Evolutionary conservation across 1,140 invertebrate species (phyloP).

Genomic region (Nasonia longicornis): DNA sequence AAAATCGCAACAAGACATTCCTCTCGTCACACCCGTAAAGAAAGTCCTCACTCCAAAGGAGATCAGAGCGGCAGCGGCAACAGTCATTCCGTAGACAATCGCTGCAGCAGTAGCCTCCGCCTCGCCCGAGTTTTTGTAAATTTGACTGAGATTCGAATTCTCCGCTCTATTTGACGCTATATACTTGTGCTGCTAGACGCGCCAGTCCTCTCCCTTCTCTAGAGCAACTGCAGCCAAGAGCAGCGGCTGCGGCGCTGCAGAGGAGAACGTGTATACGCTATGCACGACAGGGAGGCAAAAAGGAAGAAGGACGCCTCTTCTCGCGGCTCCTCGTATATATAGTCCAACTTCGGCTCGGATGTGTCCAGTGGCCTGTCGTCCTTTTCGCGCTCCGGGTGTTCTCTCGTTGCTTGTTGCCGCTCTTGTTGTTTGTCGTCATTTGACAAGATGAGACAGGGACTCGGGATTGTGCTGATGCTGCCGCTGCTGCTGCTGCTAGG

Average conservation of each 20-base stretch:
- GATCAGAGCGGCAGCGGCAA: conserved; percentile 14
- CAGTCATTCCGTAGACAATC: conserved; percentile 30
- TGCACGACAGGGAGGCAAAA: conserved; percentile 61
- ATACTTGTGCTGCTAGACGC: neutral
- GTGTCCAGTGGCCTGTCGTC: conserved; percentile 59
- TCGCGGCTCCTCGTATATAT: conserved; percentile 65
- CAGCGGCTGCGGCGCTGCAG: neutral
- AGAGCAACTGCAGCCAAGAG: neutral
- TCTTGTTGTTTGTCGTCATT: neutral
- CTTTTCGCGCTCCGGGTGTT: conserved; percentile 16
- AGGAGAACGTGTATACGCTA: conserved; percentile 1
- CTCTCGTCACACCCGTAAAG: conserved; percentile 1
- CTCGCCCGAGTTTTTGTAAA: conserved; percentile 59
- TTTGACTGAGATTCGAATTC: conserved; percentile 69
- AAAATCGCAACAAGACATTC: conserved; percentile 14
- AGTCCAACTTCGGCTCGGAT: conserved; percentile 61
- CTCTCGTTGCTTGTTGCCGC: neutral
- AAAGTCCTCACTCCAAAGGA: conserved; percentile 46
- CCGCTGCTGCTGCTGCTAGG: conserved; percentile 47
- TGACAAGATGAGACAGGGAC: conserved; percentile 7
- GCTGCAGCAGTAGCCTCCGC: conserved; percentile 20
- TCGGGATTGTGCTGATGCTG: conserved; percentile 42
- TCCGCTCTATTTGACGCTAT: conserved; percentile 69
- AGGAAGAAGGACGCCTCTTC: conserved; percentile 61
- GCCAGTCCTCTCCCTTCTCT: conserved; percentile 33